Conservation (phyloP, 2,797 vertebrate genomes). For the Yasuhikotakia modesta region DNA sequence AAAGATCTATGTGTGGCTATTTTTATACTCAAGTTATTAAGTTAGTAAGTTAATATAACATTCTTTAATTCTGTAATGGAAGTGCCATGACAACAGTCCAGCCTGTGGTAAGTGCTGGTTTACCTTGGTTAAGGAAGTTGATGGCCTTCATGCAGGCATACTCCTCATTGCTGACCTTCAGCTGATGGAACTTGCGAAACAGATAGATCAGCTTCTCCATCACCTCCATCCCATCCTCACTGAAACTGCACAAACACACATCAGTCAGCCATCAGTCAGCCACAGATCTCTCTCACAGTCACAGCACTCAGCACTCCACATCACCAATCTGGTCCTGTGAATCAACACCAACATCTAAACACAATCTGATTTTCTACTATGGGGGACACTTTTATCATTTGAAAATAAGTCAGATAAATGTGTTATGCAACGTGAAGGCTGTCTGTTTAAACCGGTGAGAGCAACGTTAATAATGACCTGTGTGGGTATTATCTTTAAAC, state of each 20-base stretch:
- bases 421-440: too few species aligned
- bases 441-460: too few species aligned
- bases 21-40: too few species aligned
- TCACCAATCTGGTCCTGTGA: neutral
- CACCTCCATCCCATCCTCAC: constrained; percentile 98
- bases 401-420: too few species aligned
- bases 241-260: constrained; percentile 84
- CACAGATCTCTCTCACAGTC: neutral
- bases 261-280: neutral
- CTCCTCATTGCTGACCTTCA: constrained; percentile 98
- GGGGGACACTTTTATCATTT: too few species aligned
- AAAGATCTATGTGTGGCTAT: neutral
- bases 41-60: too few species aligned
- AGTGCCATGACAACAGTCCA: neutral
- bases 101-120: constrained; percentile 27
- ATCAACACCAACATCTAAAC: too few species aligned
- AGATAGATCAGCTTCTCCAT: constrained; percentile 97
- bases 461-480: too few species aligned
- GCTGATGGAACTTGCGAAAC: constrained; percentile 93
- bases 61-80: too few species aligned
- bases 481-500: too few species aligned
- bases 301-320: neutral
- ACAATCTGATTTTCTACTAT: too few species aligned
- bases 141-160: constrained; percentile 99
- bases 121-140: constrained; percentile 99